Conservation (phyloP, 2,888 invertebrate species). For the Invenusta paracnida region DNA sequence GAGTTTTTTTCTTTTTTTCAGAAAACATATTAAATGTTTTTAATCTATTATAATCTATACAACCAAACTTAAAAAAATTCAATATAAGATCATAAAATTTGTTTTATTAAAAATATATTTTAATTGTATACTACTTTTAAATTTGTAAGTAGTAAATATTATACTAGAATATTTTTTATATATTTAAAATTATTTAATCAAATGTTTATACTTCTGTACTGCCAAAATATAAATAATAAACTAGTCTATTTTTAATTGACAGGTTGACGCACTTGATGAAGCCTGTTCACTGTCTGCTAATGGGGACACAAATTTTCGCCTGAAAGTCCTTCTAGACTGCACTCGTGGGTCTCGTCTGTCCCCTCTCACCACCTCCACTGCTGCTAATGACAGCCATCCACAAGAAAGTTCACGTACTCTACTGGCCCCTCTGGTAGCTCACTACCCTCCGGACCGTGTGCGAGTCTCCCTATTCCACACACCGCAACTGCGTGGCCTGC, state of each 20-base stretch:
- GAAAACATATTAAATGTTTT: neutral
- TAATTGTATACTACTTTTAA: neutral
- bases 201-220: too few species aligned
- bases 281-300: neutral
- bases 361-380: neutral
- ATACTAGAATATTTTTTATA: too few species aligned
- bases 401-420: conserved; percentile 65
- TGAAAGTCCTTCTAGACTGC: conserved; percentile 30
- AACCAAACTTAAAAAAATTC: neutral
- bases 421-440: conserved; percentile 69
- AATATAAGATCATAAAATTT: neutral
- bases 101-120: neutral
- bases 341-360: conserved; percentile 24
- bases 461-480: conserved; percentile 82
- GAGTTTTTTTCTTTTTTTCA: too few species aligned
- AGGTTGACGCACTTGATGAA: neutral
- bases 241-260: too few species aligned
- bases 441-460: conserved; percentile 46
- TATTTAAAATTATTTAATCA: too few species aligned
- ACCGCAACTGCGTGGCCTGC: conserved; percentile 76
- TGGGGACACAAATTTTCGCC: conserved; percentile 21
- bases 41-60: neutral
- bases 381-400: neutral
- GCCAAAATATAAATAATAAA: neutral
- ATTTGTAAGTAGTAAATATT: neutral